phyloP scores from a whole-genome alignment of 2,113 vertebrate genomes.

The Lontra canadensis region DNA sequence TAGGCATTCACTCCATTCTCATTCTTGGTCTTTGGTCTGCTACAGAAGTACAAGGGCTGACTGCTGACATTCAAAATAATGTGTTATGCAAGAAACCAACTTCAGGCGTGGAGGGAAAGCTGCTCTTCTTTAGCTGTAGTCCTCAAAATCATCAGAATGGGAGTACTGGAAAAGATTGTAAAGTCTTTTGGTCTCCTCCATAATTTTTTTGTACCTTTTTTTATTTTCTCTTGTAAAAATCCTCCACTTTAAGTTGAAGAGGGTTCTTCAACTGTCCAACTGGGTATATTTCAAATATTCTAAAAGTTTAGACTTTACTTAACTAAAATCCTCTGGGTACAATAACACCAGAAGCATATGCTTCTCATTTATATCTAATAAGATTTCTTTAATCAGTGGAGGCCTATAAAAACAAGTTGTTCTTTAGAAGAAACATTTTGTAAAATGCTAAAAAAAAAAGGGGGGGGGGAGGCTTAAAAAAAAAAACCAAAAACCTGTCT shows the following conservation, averaged over 20 bases:
- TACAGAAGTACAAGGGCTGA: slow-evolving; percentile 33
- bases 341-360: slow-evolving; percentile 42
- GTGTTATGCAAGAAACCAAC: slow-evolving; percentile 38
- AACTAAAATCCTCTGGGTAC: slow-evolving; percentile 53
- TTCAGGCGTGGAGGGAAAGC: slow-evolving; percentile 39
- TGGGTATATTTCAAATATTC: slow-evolving; percentile 59
- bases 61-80: slow-evolving; percentile 53
- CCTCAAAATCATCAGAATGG: slow-evolving; percentile 18
- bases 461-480: neutral
- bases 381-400: slow-evolving; percentile 54
- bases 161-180: slow-evolving; percentile 39
- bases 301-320: slow-evolving; percentile 52
- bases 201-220: neutral
- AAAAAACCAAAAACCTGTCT: neutral
- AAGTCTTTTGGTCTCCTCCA: neutral
- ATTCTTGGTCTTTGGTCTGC: slow-evolving; percentile 30
- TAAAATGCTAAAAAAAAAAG: slow-evolving; percentile 23
- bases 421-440: slow-evolving; percentile 54
- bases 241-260: slow-evolving; percentile 28
- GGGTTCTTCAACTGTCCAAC: neutral
- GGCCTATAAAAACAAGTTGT: slow-evolving; percentile 35
- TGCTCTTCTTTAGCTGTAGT: slow-evolving; percentile 25
- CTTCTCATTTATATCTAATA: slow-evolving; percentile 67
- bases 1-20: neutral
- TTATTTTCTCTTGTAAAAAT: slow-evolving; percentile 16